Evolutionary conservation across 1,140 invertebrate genomes (phyloP), one percentile per base, ranked within the genome.

Genomic region (Aphidius gifuensis): DNA sequence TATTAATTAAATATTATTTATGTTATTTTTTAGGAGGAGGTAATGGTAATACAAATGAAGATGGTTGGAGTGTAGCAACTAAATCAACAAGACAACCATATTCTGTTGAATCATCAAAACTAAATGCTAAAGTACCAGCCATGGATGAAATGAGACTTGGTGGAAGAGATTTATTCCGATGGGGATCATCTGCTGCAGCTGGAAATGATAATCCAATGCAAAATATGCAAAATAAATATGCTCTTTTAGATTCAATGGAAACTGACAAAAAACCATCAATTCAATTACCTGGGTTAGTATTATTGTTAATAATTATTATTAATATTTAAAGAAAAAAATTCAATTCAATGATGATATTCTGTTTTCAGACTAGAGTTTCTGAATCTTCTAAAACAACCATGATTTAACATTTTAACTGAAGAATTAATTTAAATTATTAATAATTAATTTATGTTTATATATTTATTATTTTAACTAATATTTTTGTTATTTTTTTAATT

Each of bases 91-190:
- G 72, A 51, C 66, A 68, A 58, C 61, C 70, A 5, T 83, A 83
- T 59, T 74, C 76, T 5, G 78, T 85, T 5, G 81, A 85, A 66
- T 70, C 80, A 5, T 74, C 82, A 4, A 85, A 85, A 69, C 70
- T 86, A 11, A 84, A 81, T 61, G 75, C 74, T 60, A 83, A 81
- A 73, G 72, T 77, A 51, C 77, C 78, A 45, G 61, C 71, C 7
- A 72, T 77, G 60, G 81, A 83, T 47, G 80, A 83, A 64, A 64
- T 80, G 50, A 74, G 74, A 63, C 67, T 85, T 42, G 83, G 83
- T 7, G 76, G 69, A 51, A 73, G 74, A 62, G 68, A 67, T 4
- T 66, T 67, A 60, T 84, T 79, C 55, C 61, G 74, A 48, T 80
- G 69, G 59, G 71, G 73, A 40, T 38, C 39, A 55, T 66, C 67